phyloP scores from a whole-genome alignment of 1,140 invertebrate species.

The Atopsyche davidsoni region DNA sequence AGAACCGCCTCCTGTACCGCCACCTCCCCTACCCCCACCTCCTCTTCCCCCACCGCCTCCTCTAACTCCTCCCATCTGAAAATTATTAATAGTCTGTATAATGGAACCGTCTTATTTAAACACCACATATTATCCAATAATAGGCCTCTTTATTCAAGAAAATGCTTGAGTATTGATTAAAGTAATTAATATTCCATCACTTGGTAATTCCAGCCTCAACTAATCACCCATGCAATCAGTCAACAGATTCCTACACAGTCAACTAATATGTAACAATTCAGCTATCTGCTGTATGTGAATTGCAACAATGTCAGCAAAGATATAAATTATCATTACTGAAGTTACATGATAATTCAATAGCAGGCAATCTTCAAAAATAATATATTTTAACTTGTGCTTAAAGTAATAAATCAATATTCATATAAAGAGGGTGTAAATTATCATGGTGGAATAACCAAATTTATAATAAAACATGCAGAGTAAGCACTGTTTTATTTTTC shows the following conservation, averaged over 20 bases:
- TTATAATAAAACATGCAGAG: background rate
- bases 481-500: too few species aligned
- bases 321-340: too few species aligned
- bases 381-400: background rate
- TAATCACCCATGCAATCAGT: background rate
- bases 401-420: background rate
- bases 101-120: background rate
- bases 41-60: conserved; percentile 28
- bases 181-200: background rate
- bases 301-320: too few species aligned
- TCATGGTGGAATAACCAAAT: background rate
- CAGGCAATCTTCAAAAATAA: too few species aligned
- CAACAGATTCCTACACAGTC: too few species aligned
- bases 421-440: background rate
- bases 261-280: too few species aligned
- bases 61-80: too few species aligned
- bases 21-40: conserved; percentile 14
- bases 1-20: conserved; percentile 28
- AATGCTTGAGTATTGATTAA: background rate
- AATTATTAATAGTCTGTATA: too few species aligned
- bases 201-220: background rate
- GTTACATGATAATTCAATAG: background rate
- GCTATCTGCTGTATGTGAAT: too few species aligned
- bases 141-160: background rate
- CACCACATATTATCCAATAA: background rate